phyloP scores from a whole-genome alignment of 2,797 vertebrate species.

The Gallinago solitaria region DNA sequence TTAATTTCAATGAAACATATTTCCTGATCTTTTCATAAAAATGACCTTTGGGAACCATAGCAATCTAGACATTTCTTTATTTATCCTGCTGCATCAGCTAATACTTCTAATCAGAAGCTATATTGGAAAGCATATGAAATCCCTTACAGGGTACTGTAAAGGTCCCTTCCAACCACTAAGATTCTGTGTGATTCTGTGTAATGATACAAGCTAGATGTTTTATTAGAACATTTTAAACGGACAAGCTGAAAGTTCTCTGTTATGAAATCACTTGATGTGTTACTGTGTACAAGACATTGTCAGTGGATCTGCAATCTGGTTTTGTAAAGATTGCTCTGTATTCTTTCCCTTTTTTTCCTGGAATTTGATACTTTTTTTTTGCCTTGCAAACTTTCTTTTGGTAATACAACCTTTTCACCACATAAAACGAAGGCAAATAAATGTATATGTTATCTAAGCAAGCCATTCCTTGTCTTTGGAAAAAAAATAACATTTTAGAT shows the following conservation, averaged over 20 bases:
- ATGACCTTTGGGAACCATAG: conserved; percentile 53
- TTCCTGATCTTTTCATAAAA: conserved; percentile 60
- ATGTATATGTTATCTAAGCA: neutral
- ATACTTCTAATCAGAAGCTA: conserved; percentile 24
- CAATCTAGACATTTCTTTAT: conserved; percentile 34
- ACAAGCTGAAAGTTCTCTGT: conserved; percentile 3
- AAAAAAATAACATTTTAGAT: neutral
- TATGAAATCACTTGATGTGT: neutral
- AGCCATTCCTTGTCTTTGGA: fast-evolving
- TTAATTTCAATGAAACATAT: conserved; percentile 54
- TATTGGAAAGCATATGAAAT: conserved; percentile 7
- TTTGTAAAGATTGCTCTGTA: neutral
- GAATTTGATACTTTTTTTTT: neutral
- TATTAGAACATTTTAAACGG: conserved; percentile 24
- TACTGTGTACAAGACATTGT: neutral
- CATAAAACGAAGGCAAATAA: neutral
- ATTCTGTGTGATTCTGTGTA: neutral
- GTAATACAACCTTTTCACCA: neutral
- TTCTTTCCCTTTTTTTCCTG: neutral
- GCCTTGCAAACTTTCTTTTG: neutral
- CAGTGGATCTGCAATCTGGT: neutral
- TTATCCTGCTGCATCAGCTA: conserved; percentile 54
- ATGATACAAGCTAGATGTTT: neutral
- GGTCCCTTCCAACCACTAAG: no score
- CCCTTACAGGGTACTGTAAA: neutral